Evolutionary conservation across 2,113 vertebrate species (phyloP), one percentile per base, ranked within the genome.

Genomic region (Rhea americana): DNA sequence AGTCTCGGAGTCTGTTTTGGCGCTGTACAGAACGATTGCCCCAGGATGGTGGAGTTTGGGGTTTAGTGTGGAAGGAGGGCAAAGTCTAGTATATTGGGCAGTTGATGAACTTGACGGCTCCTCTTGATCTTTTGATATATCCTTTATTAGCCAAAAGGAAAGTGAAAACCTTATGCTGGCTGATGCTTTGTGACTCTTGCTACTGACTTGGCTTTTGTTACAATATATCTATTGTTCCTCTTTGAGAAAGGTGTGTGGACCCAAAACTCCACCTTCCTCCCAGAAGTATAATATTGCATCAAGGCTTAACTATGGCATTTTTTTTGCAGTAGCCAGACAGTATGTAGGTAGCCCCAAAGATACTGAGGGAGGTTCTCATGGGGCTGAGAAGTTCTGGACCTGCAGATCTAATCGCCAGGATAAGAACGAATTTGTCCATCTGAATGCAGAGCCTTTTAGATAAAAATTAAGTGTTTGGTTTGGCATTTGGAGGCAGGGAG

Each of bases 391-490:
- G n/a, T 78, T 30, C 21, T 82, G 72, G 41, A 37, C 79, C 68
- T 35, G 51, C 43, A 39, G 43, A 58, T n/a, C 19, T 20, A 48
- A 45, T 74, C 22, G 13, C 53, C 65, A 93, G 61, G 43, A 11
- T 9, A 85, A 87, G 63, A 71, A 16, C 19, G 16, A 37, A 43
- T 74, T 65, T 32, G 17, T 83, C 51, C 56, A 61, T 66, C n/a
- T 37, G 56, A 77, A 87, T 14, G 79, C 30, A 41, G 82, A 91
- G 74, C 2, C 53, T 48, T 91, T 89, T 16, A 92, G 93, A 59
- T 71, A 90, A 80, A 80, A 85, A 67, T 37, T 7, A 48, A 87
- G 32, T 55, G 51, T 88, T 95, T 94, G 51, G 90, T 81, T 94
- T 92, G 93, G 90, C 74, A 75, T 75, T 65, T 25, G 78, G 91